Base-by-base conservation (phyloP, 1,140 invertebrate genomes). In the Monochamus saltuarius region DNA sequence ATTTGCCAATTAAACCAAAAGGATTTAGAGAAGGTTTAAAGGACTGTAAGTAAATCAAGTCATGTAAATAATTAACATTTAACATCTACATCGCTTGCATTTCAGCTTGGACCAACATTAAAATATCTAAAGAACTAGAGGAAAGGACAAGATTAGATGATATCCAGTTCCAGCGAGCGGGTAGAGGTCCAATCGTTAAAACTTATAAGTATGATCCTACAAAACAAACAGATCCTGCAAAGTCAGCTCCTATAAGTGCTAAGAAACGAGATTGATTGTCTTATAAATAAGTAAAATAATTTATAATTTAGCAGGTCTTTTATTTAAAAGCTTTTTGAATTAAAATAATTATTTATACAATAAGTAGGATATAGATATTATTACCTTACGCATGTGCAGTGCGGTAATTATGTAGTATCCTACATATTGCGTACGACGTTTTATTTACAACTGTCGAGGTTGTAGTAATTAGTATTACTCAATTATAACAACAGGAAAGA, bases 151-250 rank as follows among this genome's bases (percentile, higher is more conserved):
- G 84, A 61, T 76, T 90, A 46, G 92, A 97, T 76, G 84, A 87
- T 66, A 80, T 90, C 50, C 83, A 86, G 47, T 97, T 97, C 73
- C 84, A 85, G 61, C 84, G 85, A 75, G 92, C 94, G 8, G 94
- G 92, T 34, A 85, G 85, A 74, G 92, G 90, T 2, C 89, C 94
- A 0, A 66, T 96, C 42, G 80, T 86, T 16, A 95, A 93, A 77
- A 97, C 94, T 0, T 97, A 85, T 71, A 88, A 90, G 76, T 87
- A 85, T 73, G 88, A 97, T 78, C 94, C 94, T 17, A 94, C 90
- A 42, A 85, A 85, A 72, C 64, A 74, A 39, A 68, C 71, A 70
- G 66, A 71, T 65, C 76, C 76, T 60, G 68, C 78, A 47, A 72
- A 71, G 66, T 74, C 75, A 61, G 67, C 80, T 36, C 71, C 77